Conservation (phyloP, 2,797 vertebrate species). For the Alcedo quadribrachys region DNA sequence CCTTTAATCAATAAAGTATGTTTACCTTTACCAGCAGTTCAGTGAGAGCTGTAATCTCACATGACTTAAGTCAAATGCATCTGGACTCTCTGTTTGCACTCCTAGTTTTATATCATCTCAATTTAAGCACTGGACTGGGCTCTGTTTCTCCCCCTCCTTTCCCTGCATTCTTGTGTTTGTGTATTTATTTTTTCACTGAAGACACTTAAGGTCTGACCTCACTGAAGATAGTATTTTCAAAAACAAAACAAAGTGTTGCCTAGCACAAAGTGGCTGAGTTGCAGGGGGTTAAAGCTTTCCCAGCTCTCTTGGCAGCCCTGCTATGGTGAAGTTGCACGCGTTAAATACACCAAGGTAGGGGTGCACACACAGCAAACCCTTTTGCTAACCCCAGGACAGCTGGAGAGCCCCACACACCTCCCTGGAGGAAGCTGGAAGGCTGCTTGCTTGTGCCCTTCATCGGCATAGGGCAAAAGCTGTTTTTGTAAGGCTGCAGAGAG, state of each 20-base stretch:
- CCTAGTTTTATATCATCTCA: neutral
- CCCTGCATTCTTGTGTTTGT: neutral
- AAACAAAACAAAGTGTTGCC: slow-evolving; percentile 26
- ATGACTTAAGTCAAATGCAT: neutral
- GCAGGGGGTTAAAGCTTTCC: neutral
- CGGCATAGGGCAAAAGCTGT: neutral
- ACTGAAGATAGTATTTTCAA: neutral
- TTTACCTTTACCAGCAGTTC: slow-evolving; percentile 39
- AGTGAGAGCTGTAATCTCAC: neutral
- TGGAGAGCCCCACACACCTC: neutral
- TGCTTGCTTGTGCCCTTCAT: neutral
- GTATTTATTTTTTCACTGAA: slow-evolving; percentile 19
- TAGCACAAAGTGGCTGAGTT: neutral
- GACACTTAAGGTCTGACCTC: slow-evolving; percentile 12
- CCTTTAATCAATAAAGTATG: slow-evolving; percentile 14
- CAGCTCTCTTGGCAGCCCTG: neutral
- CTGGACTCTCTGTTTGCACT: neutral
- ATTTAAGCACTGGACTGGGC: neutral
- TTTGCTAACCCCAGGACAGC: neutral
- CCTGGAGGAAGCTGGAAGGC: neutral
- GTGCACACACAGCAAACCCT: neutral
- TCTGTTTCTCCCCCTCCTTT: neutral
- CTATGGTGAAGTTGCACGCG: neutral
- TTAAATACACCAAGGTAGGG: neutral
- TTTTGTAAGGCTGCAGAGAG: neutral